Conservation (phyloP, 2,888 invertebrate species). For the Polyommatus iphigenia region DNA sequence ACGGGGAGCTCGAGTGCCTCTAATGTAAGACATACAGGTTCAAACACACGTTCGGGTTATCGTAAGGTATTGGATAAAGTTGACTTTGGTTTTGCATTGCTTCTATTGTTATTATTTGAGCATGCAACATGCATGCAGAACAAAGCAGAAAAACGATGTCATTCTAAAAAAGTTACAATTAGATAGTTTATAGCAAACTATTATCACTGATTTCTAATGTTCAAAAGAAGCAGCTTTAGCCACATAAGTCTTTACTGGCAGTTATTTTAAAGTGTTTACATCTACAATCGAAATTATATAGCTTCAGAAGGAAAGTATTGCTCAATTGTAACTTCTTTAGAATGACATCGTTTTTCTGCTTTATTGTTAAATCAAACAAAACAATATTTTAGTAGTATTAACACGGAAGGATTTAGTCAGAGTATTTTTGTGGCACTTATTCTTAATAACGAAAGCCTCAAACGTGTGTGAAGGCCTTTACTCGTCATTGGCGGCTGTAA, state of each 20-base stretch:
- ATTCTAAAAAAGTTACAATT: no score
- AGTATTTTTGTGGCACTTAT: background rate
- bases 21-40: background rate
- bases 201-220: background rate
- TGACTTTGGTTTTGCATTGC: background rate
- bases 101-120: background rate
- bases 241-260: background rate
- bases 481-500: conserved; percentile 13
- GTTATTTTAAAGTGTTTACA: background rate
- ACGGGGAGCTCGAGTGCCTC: conserved; percentile 9
- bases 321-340: no score
- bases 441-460: background rate
- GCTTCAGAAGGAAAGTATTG: no score
- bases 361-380: background rate
- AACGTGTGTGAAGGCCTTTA: background rate
- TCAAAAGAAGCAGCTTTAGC: background rate
- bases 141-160: no score
- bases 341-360: no score
- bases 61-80: background rate
- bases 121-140: no score
- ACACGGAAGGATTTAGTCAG: background rate
- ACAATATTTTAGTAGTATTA: background rate
- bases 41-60: background rate
- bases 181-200: no score
- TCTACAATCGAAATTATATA: no score